Conservation (phyloP, 2,888 invertebrate species). For the Diaphora mendica region DNA sequence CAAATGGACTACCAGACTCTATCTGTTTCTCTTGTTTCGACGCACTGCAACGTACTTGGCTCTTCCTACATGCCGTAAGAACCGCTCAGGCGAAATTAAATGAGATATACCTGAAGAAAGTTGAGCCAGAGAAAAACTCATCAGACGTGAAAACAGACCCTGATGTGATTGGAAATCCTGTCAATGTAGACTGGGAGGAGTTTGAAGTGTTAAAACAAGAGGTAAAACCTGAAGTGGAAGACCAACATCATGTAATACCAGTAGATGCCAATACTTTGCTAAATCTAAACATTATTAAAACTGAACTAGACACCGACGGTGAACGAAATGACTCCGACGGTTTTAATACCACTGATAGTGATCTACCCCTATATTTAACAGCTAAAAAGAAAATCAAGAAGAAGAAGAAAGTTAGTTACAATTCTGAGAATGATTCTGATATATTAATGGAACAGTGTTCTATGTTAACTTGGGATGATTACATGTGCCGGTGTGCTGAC, state of each 20-base stretch:
- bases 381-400: conserved; percentile 63
- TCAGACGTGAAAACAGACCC: conserved; percentile 39
- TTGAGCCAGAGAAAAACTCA: conserved; percentile 26
- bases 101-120: conserved; percentile 58
- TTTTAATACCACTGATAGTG: conserved; percentile 70
- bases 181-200: conserved; percentile 72
- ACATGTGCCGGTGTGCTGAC: conserved; percentile 73
- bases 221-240: conserved; percentile 64
- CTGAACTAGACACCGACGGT: conserved; percentile 60
- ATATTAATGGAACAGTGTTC: conserved; percentile 8
- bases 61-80: conserved; percentile 73
- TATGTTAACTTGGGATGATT: conserved; percentile 71
- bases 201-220: conserved; percentile 67
- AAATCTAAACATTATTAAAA: conserved; percentile 57
- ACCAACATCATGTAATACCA: conserved; percentile 49
- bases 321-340: conserved; percentile 52
- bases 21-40: conserved; percentile 82
- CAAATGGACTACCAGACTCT: conserved; percentile 67
- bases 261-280: conserved; percentile 57
- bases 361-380: conserved; percentile 63
- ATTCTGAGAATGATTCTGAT: conserved; percentile 17
- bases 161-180: conserved; percentile 63
- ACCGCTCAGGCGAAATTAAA: conserved; percentile 72
- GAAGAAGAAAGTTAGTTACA: conserved; percentile 47
- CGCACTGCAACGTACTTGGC: conserved; percentile 76